Percentiles rank a stretch among this genome's conserved stretches.
These are phyloP conservation scores for Embiotoca jacksoni DNA, from an alignment of 2,113 vertebrate genomes.

Conservation along the genomic window DNA sequence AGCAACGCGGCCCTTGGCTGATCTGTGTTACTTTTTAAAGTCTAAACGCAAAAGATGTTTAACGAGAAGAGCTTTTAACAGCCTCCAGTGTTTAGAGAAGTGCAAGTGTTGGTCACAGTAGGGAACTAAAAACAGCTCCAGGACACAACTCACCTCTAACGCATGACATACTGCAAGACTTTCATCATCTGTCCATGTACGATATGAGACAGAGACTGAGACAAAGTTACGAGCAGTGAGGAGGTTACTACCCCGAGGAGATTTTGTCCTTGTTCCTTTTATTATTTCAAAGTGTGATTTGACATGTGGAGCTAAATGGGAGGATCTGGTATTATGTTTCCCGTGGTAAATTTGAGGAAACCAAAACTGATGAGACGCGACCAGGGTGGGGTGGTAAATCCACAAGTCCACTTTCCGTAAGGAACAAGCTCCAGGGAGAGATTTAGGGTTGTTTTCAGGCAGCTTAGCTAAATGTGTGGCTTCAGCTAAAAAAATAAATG, in stretches of 20 bases:
- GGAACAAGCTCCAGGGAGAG: constrained; percentile 51
- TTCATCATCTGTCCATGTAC: constrained; percentile 23
- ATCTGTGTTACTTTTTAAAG: neutral
- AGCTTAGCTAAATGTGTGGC: constrained; percentile 30
- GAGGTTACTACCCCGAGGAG: constrained; percentile 56
- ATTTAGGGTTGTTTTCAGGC: constrained; percentile 39
- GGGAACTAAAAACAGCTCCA: neutral
- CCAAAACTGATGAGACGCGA: constrained; percentile 46
- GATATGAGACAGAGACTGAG: constrained; percentile 31
- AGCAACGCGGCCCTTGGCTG: neutral
- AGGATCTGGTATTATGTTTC: constrained; percentile 79
- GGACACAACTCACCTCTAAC: neutral
- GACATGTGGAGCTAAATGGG: constrained; percentile 73
- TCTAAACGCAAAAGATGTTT: constrained; percentile 9
- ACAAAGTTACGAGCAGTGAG: constrained; percentile 31
- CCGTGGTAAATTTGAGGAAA: constrained; percentile 69
- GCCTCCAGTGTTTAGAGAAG: constrained; percentile 12
- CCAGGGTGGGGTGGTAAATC: constrained; percentile 51
- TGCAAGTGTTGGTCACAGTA: neutral
- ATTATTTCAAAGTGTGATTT: constrained; percentile 64
- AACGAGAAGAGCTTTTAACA: constrained; percentile 7
- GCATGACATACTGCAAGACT: neutral
- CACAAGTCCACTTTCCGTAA: constrained; percentile 40
- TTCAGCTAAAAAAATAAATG: neutral
- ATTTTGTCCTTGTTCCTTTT: constrained; percentile 67